Evolutionary conservation across 1,140 invertebrate genomes (phyloP), one percentile per base, ranked within the genome.

Genomic region (Drosophila santomea): DNA sequence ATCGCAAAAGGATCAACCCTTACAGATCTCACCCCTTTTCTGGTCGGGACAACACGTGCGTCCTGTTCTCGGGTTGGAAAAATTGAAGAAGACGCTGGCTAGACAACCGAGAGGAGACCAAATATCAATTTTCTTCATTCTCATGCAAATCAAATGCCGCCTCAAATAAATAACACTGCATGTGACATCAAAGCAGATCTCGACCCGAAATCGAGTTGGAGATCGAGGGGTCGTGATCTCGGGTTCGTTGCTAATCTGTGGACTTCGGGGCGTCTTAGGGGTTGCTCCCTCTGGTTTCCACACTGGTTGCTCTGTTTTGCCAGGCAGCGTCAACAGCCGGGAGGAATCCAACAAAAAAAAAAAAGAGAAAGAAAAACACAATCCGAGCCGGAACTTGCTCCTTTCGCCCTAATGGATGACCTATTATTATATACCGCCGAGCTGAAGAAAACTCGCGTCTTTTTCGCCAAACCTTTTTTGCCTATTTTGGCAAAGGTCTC

Each of bases 91-190:
- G 84, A 89, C 80, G 74, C 69, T 41, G 56, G 39, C 25, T n/a
- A 83, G 80, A 83, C 80, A 80, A 79, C 67, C 59, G 51, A 47
- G 39, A 60, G 44, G 64, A 83, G 84, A 89, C 84, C 84, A 89
- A 89, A 89, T 89, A 89, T 89, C 84, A 89, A 89, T 89, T 89
- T 89, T 89, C 85, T 74, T 56, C 69, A 89, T 89, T 89, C 85
- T 89, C 84, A 89, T 89, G 84, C 84, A 89, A 89, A 89, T 89
- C 77, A 89, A 83, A 80, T 80, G 67, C 69, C 82, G 80, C 85
- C 85, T 83, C 80, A 84, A 89, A 89, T 89, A 89, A 89, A 89
- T 89, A 89, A 89, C 77, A 80, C 72, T 71, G 75, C 71, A 77
- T 77, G 83, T 88, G 84, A 88, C 83, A 86, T 86, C 82, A 83